Evolutionary conservation across 2,888 invertebrate genomes (phyloP).

Genomic region (Rhyacophila evoluta): DNA sequence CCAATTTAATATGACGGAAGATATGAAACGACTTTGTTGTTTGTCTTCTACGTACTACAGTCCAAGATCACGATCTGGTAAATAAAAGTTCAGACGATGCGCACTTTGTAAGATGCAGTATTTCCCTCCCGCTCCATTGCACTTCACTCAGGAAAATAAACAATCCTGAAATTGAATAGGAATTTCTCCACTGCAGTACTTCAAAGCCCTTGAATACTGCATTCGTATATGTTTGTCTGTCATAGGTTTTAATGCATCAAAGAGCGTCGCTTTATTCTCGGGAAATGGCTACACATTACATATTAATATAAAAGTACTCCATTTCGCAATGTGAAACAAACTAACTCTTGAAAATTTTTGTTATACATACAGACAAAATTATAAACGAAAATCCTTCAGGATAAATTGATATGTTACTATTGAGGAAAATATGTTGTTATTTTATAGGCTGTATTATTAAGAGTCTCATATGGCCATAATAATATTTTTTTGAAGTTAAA

Average conservation of each 20-base stretch:
- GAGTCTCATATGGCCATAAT: no score
- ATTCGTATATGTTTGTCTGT: constrained; percentile 19
- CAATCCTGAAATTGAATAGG: constrained; percentile 40
- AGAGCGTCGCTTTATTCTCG: not conserved
- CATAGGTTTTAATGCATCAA: not conserved
- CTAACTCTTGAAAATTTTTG: no score
- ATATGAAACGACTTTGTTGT: no score
- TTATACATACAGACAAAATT: no score
- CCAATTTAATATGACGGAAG: no score
- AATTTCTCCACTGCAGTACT: constrained; percentile 14
- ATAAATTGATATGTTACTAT: no score
- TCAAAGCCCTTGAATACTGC: constrained; percentile 2
- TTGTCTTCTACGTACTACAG: no score
- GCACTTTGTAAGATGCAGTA: constrained; percentile 32
- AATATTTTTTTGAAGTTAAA: no score
- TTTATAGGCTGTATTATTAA: no score
- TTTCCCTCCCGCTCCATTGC: not conserved
- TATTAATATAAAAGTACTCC: not conserved
- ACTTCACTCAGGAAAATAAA: constrained; percentile 46
- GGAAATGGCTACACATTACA: not conserved
- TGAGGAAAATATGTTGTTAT: no score
- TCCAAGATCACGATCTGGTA: not conserved
- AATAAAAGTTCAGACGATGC: constrained; percentile 31
- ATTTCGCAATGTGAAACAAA: no score
- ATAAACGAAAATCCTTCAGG: no score